Base-by-base conservation (phyloP, 2,888 invertebrate genomes). In the Thera obeliscata region DNA sequence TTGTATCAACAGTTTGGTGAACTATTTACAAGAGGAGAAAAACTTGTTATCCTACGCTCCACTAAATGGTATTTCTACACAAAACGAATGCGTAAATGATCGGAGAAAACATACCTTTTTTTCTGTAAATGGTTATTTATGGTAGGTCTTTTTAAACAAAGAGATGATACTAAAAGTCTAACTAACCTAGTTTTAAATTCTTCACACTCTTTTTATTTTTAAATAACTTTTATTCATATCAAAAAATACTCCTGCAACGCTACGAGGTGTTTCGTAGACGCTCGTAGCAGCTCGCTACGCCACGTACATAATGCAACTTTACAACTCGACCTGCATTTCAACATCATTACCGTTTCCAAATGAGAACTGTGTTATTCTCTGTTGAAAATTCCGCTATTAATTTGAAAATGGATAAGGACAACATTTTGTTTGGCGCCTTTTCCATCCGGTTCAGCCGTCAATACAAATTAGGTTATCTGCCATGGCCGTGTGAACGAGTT, bases 401-500 rank as follows among this genome's bases (percentile, higher is more conserved):
- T 74, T 52, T 73, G 70, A 72, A 65, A 72, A 71, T 69, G 70
- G 76, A 72, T 74, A 74, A 69, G 68, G 52, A 61, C 68, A 76
- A 78, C 75, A 78, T 75, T 78, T 73, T 71, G 65, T 67, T 56
- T 57, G 64, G 64, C 64, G 55, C 66, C 77, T 79, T 81, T 80
- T 82, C 79, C 79, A 74, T 79, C 76, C 81, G 75, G 74, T 86
- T 86, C 83, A 85, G 83, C 84, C 81, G 87, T 88, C 87, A 84
- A 78, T 75, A 73, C 76, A 85, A 91, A 91, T 91, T 86, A 87
- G 84, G 84, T 90, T 90, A 89, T 79, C 84, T 81, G 78, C 83
- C 81, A 86, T 85, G 88, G 78, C 78, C 81, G 83, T 81, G 86
- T 87, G 90, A 90, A 88, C 87, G 86, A 88, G 89, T 90, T 91